phyloP scores from a whole-genome alignment of 1,140 invertebrate genomes.

The Semibalanus balanoides region DNA sequence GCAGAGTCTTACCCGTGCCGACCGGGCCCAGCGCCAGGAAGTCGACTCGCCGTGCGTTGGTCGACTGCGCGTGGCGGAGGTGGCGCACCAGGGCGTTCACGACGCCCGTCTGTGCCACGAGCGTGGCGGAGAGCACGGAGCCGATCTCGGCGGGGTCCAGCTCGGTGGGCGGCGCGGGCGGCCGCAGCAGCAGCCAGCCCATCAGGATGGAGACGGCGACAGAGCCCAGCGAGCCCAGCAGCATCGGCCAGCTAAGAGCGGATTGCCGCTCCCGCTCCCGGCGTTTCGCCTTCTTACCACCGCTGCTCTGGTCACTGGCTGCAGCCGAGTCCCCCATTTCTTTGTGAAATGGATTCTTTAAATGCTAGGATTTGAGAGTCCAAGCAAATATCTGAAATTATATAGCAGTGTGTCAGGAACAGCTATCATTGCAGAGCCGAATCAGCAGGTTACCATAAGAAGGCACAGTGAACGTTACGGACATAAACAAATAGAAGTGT shows the following conservation, averaged over 20 bases:
- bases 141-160: neutral
- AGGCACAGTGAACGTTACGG: too few species aligned
- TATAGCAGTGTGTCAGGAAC: too few species aligned
- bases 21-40: neutral
- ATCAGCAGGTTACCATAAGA: too few species aligned
- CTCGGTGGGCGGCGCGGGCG: neutral
- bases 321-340: too few species aligned
- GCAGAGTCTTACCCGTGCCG: neutral
- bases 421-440: too few species aligned
- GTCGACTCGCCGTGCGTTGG: neutral
- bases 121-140: neutral
- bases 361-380: too few species aligned
- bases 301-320: too few species aligned
- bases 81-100: neutral
- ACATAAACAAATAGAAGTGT: too few species aligned
- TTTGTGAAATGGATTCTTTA: too few species aligned
- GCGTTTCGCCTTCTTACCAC: too few species aligned
- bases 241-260: neutral
- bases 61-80: neutral
- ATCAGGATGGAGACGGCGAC: neutral
- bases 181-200: neutral
- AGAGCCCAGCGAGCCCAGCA: neutral
- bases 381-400: too few species aligned
- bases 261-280: too few species aligned
- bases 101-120: neutral